Conservation (phyloP, 1,140 invertebrate species). For the Helicoverpa zea region DNA sequence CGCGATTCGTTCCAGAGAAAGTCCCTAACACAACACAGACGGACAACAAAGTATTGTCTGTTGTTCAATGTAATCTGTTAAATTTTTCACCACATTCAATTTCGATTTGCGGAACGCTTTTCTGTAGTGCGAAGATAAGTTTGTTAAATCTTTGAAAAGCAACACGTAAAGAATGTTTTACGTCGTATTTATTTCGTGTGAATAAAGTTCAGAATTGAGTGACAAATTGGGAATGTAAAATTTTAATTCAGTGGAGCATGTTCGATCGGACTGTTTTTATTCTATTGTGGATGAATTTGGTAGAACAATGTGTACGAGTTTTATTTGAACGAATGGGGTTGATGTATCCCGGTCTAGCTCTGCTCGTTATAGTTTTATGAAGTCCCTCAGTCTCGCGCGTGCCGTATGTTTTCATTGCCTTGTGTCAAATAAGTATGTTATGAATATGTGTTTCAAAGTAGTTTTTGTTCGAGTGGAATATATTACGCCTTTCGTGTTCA, state of each 20-base stretch:
- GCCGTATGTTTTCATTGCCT: slow-evolving; percentile 46
- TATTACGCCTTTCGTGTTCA: slow-evolving; percentile 26
- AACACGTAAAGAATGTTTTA: too few species aligned
- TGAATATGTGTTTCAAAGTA: slow-evolving; percentile 38
- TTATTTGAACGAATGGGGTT: slow-evolving; percentile 55
- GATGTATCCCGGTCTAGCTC: slow-evolving; percentile 9
- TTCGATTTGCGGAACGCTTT: slow-evolving; percentile 43
- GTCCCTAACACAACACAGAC: slow-evolving; percentile 61
- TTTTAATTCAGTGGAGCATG: slow-evolving; percentile 46
- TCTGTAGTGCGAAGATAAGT: slow-evolving; percentile 41
- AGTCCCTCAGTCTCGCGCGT: slow-evolving; percentile 19
- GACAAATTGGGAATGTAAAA: slow-evolving; percentile 1
- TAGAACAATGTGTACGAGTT: slow-evolving; percentile 55
- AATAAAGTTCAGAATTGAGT: neutral
- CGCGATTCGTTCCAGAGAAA: slow-evolving; percentile 78
- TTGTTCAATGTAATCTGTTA: slow-evolving; percentile 39
- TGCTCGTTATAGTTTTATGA: slow-evolving; percentile 54
- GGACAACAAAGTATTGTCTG: slow-evolving; percentile 55
- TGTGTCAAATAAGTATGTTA: slow-evolving; percentile 47
- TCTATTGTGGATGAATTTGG: slow-evolving; percentile 56
- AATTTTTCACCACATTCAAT: slow-evolving; percentile 47
- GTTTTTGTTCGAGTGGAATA: slow-evolving; percentile 39
- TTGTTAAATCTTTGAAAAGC: neutral
- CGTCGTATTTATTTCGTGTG: neutral
- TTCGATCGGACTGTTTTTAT: slow-evolving; percentile 58